Base-by-base conservation (phyloP, 2,888 invertebrate genomes). In the Caenorhabditis panamensis region DNA sequence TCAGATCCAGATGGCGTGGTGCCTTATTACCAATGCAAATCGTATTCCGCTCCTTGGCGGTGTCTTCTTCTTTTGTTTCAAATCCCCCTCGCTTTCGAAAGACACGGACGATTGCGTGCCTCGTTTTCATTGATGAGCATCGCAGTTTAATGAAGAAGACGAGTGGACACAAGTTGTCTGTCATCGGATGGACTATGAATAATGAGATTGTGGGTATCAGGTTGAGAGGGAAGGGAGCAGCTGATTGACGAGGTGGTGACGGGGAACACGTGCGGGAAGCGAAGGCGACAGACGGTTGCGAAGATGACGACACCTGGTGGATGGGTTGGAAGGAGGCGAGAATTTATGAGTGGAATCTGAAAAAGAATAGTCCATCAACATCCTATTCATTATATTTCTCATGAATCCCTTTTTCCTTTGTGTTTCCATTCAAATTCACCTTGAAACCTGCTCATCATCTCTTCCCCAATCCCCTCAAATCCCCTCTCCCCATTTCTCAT, bases 211-310 rank as follows among this genome's bases (percentile, higher is more conserved):
- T 62, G 71, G 78, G 78, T 64, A 78, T 78, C 78, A 78, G 78
- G 78, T 78, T 69, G 31, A 24, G 37, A 20, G 47, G 36, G 47
- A n/a, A n/a, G 18, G 47, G 24, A 54, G 59, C 68, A 77, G 36
- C 69, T 78, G 78, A 78, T 78, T 78, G 78, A 78, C 71, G 78
- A 78, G 71, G 78, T 78, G 77, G 51, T 64, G 77, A 78, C 69
- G 31, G 68, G 53, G 63, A 56, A 78, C 63, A 66, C 62, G 69
- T 71, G 78, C 78, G 78, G 69, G 71, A 78, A 69, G 9, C 9
- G 31, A 6, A 6, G 31, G 31, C 9, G 31, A 31, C 31, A 31
- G 31, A 31, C 4, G 31, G 9, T 9, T 31, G 31, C 31, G 9
- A 24, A 26, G 26, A 36, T 28, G 54, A 37, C 31, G 22, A 71